phyloP scores from a whole-genome alignment of 2,888 invertebrate species.

The Phania funesta region DNA sequence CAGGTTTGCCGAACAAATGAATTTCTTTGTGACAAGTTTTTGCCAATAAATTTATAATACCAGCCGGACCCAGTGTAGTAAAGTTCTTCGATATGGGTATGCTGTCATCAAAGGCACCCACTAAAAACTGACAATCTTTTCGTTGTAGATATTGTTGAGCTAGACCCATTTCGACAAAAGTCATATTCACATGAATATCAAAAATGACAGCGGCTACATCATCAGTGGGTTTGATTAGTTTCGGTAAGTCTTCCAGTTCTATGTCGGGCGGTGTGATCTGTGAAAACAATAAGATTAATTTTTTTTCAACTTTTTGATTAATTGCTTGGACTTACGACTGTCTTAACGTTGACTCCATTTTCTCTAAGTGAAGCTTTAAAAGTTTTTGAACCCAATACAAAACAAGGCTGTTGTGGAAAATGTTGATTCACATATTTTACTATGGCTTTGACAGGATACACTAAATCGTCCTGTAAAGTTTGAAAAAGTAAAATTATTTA shows the following conservation, averaged over 20 bases:
- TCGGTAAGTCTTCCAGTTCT: conserved; percentile 44
- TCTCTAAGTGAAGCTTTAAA: conserved; percentile 74
- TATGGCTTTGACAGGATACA: conserved; percentile 78
- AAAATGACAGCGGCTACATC: conserved; percentile 79
- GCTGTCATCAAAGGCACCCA: conserved; percentile 72
- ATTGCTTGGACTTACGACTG: conserved; percentile 71
- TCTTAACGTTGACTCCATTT: conserved; percentile 77
- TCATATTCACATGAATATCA: conserved; percentile 78
- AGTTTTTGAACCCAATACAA: conserved; percentile 74
- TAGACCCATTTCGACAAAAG: conserved; percentile 77
- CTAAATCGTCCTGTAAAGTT: conserved; percentile 76
- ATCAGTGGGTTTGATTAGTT: conserved; percentile 32
- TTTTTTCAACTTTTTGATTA: neutral
- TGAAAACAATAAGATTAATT: neutral
- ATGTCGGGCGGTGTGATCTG: conserved; percentile 63
- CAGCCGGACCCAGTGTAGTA: conserved; percentile 62
- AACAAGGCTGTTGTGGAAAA: conserved; percentile 79
- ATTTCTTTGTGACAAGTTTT: conserved; percentile 75
- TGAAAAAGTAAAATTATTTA: neutral
- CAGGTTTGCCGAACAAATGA: conserved; percentile 79
- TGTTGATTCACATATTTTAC: conserved; percentile 79
- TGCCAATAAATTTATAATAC: conserved; percentile 65
- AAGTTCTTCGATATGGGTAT: conserved; percentile 70
- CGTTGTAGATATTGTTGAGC: conserved; percentile 78
- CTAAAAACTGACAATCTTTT: conserved; percentile 78